phyloP scores from a whole-genome alignment of 2,888 invertebrate genomes.

The Melanargia galathea region DNA sequence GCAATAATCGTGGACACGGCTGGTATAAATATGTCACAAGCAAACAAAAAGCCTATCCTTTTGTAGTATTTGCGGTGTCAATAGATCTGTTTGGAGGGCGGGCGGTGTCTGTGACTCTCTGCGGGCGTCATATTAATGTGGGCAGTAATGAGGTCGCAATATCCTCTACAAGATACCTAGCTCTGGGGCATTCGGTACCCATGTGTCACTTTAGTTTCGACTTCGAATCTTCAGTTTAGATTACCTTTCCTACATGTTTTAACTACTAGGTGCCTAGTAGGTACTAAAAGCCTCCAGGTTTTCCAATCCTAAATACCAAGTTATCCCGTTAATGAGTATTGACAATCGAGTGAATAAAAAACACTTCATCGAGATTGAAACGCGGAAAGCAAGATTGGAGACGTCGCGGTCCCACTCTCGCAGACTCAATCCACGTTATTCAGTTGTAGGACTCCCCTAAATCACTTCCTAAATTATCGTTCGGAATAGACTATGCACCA shows the following conservation, averaged over 20 bases:
- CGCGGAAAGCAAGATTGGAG: conserved; percentile 19
- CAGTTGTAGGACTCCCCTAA: conserved; percentile 35
- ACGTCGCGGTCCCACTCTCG: conserved; percentile 29
- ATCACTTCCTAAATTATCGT: too few relatives aligned
- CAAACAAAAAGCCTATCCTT: neutral
- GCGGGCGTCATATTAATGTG: neutral
- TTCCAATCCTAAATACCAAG: too few relatives aligned
- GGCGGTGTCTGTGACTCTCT: neutral
- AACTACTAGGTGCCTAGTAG: too few relatives aligned
- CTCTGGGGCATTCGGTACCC: neutral
- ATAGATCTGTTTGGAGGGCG: conserved; percentile 1
- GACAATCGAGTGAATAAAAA: neutral
- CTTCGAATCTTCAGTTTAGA: neutral
- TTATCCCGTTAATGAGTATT: too few relatives aligned
- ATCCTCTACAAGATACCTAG: neutral
- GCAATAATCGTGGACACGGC: neutral
- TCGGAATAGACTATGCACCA: too few relatives aligned
- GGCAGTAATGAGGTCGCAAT: conserved; percentile 5
- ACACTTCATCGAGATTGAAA: conserved; percentile 20
- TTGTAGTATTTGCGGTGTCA: conserved; percentile 7
- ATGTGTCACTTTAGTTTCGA: neutral
- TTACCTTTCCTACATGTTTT: too few relatives aligned
- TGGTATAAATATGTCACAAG: neutral
- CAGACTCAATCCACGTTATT: conserved; percentile 41
- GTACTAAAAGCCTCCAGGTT: too few relatives aligned